Evolutionary conservation across 1,140 invertebrate species (phyloP).

Genomic region (Ylistrum balloti): DNA sequence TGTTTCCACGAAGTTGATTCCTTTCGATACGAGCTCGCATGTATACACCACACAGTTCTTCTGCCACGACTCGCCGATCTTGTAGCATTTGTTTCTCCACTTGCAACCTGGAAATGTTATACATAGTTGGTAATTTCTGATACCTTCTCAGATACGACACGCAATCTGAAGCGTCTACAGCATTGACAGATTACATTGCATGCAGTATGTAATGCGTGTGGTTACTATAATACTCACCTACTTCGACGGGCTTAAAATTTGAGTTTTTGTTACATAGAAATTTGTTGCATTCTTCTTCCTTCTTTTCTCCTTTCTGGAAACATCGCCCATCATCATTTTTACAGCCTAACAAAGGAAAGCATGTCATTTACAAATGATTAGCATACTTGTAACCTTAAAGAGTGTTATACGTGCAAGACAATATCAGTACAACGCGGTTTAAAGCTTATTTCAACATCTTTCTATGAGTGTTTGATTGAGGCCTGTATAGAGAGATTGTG

Average conservation of each 20-base stretch:
- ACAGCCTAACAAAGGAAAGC: conserved; percentile 50
- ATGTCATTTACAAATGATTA: too few species aligned
- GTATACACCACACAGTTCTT: conserved; percentile 54
- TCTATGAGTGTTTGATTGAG: too few species aligned
- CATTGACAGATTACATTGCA: too few species aligned
- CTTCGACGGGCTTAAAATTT: conserved; percentile 53
- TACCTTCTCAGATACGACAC: too few species aligned
- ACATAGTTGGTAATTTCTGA: too few species aligned
- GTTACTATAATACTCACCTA: conserved; percentile 40
- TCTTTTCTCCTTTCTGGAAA: conserved; percentile 50
- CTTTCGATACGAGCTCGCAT: conserved; percentile 48
- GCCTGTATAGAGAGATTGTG: too few species aligned
- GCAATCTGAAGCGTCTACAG: too few species aligned
- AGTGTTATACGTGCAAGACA: too few species aligned
- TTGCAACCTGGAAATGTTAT: conserved; percentile 56
- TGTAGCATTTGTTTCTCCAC: conserved; percentile 50
- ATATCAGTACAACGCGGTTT: too few species aligned
- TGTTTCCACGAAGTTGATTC: conserved; percentile 58
- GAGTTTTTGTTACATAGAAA: conserved; percentile 55
- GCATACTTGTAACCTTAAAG: too few species aligned
- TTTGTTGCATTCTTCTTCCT: conserved; percentile 53
- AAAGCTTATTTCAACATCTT: too few species aligned
- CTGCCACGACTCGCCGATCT: conserved; percentile 50
- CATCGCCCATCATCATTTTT: conserved; percentile 51
- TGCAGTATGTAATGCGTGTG: too few species aligned